phyloP scores from a whole-genome alignment of 64 coral and sea anemone genomes.

The Acropora yongei region DNA sequence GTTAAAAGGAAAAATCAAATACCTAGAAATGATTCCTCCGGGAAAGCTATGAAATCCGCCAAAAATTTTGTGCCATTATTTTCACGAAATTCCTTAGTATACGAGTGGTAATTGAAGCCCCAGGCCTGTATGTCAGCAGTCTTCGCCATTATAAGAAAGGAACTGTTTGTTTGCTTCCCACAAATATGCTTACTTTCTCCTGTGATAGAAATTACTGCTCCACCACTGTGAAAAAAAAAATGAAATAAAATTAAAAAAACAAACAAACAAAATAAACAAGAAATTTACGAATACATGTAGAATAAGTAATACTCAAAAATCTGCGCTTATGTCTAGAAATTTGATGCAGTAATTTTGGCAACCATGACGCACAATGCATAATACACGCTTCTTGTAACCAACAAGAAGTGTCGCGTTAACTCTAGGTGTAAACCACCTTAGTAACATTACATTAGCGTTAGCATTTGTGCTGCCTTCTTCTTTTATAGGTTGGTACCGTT shows the following conservation, averaged over 20 bases:
- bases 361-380: too few relatives aligned
- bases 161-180: neutral
- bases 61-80: slow-evolving; percentile 5
- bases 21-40: neutral
- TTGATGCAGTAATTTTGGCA: too few relatives aligned
- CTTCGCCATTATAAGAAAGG: neutral
- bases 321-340: too few relatives aligned
- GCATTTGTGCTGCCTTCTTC: too few relatives aligned
- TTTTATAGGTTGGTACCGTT: too few relatives aligned
- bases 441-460: too few relatives aligned
- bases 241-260: neutral
- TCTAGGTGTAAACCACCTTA: too few relatives aligned
- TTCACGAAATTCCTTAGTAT: neutral
- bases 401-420: too few relatives aligned
- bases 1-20: neutral
- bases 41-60: neutral
- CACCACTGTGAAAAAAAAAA: neutral
- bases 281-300: too few relatives aligned
- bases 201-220: neutral
- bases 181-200: neutral
- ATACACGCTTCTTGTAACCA: too few relatives aligned
- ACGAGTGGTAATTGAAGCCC: neutral
- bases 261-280: neutral
- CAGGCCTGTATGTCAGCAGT: neutral
- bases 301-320: too few relatives aligned